phyloP scores from a whole-genome alignment of 2,113 vertebrate species.

The Pycnonotus jocosus region DNA sequence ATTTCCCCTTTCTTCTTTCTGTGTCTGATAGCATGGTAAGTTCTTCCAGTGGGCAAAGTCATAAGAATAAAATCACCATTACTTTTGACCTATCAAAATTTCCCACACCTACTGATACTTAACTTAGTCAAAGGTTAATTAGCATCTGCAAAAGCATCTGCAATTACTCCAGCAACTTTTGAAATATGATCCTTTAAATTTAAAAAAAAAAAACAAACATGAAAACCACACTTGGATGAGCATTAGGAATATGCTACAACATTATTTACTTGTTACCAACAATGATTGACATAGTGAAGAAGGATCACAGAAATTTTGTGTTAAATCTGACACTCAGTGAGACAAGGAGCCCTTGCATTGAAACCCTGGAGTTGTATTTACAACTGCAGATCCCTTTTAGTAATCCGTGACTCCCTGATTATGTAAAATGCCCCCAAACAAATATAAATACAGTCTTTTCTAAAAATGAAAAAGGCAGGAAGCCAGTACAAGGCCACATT shows the following conservation, averaged over 20 bases:
- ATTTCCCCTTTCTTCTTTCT: not conserved
- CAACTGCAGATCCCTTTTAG: not conserved
- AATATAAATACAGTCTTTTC: not conserved
- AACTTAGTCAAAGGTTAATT: conserved; percentile 71
- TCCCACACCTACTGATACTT: not conserved
- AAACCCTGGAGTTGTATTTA: not conserved
- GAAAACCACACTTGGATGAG: conserved; percentile 48
- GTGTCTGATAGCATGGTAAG: not conserved
- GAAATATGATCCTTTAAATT: conserved; percentile 49
- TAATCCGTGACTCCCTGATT: not conserved
- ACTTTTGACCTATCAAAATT: not conserved
- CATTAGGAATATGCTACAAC: conserved; percentile 74
- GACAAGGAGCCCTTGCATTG: not conserved
- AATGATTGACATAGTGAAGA: conserved; percentile 77
- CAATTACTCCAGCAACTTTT: conserved; percentile 40
- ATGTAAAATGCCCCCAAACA: not conserved
- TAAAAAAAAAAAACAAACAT: not conserved
- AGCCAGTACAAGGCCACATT: not conserved
- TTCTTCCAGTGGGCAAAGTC: not conserved
- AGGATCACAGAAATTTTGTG: conserved; percentile 73
- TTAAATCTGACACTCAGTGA: conserved; percentile 61
- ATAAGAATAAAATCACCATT: not conserved
- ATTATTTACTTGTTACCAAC: conserved; percentile 66
- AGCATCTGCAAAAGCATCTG: conserved; percentile 49
- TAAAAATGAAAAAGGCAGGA: not conserved